Percentiles rank a stretch among this genome's conserved stretches.
Evolutionary conservation across 2,888 invertebrate genomes (phyloP).

Genomic region (Tiliacea citrago): DNA sequence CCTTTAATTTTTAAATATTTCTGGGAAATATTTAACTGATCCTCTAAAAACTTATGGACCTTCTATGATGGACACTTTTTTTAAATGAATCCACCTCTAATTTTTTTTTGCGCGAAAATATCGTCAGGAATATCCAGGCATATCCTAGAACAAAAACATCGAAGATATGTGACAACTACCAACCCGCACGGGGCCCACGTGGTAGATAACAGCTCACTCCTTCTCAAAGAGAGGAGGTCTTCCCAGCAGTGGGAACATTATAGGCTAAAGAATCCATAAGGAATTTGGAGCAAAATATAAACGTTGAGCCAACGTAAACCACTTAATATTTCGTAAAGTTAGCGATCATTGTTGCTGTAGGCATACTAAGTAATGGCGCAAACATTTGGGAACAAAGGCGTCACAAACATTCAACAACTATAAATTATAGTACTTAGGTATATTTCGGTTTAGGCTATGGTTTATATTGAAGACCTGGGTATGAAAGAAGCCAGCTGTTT

Average conservation of each 20-base stretch:
- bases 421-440: slow-evolving; percentile 17
- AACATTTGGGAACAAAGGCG: slow-evolving; percentile 32
- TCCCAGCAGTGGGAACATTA: no score
- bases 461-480: slow-evolving; percentile 25
- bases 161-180: no score
- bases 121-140: no score
- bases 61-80: background rate
- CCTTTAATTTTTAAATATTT: slow-evolving; percentile 20
- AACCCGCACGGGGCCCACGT: no score
- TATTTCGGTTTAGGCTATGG: background rate
- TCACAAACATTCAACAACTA: slow-evolving; percentile 27
- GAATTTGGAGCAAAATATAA: slow-evolving; percentile 35
- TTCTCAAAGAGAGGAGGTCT: no score
- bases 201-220: no score
- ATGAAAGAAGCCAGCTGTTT: slow-evolving; percentile 21
- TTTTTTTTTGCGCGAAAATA: no score
- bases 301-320: slow-evolving; percentile 29
- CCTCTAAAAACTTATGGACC: background rate
- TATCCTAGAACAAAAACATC: no score
- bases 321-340: slow-evolving; percentile 47
- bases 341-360: slow-evolving; percentile 15
- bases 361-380: slow-evolving; percentile 27
- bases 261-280: no score
- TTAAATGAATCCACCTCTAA: no score
- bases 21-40: background rate